Base-by-base conservation (phyloP, 2,113 vertebrate species). In the Gobiocypris rarus region DNA sequence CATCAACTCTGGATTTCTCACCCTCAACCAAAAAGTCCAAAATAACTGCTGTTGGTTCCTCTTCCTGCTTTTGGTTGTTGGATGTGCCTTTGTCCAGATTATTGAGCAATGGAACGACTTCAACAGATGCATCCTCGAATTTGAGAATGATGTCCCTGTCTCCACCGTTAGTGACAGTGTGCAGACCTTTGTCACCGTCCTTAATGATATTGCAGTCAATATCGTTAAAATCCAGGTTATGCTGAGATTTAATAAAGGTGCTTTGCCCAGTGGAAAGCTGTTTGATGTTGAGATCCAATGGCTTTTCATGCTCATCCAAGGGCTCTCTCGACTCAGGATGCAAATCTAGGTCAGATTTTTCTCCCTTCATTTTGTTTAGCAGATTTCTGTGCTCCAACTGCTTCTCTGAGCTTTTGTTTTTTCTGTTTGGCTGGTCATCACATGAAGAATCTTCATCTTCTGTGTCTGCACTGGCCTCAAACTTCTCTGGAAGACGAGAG, bases 391-490 rank as follows among this genome's bases (percentile, higher is more conserved):
- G 24, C 22, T 61, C 77, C 26, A 50, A 63, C 9, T 45, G 76
- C 84, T 56, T 74, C 31, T 91, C 87, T 89, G 83, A 54, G 78
- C 59, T 75, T 70, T 63, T 81, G 73, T 91, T 91, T 69, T 89
- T 87, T 24, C 93, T 92, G 83, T 93, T 90, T 59, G 92, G 91
- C 9, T 89, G 87, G 63, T 94, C 94, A 82, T 95, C 94, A 8
- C 91, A 90, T 43, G 93, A 96, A 1, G 92, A 96, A 52, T 96
- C 93, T 80, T 96, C 94, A n/a, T 96, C 95, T 87, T 96, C 94
- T 58, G 91, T 93, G 79, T 95, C 95, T 52, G 92, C 83, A 67
- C 87, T 91, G 34, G 88, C 87, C 86, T 94, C 91, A 59, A 91
- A 92, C 86, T 90, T 93, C 87, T 94, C 94, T 8, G 92, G 91